Conservation (phyloP, 2,888 invertebrate genomes). For the Lithophane socia region DNA sequence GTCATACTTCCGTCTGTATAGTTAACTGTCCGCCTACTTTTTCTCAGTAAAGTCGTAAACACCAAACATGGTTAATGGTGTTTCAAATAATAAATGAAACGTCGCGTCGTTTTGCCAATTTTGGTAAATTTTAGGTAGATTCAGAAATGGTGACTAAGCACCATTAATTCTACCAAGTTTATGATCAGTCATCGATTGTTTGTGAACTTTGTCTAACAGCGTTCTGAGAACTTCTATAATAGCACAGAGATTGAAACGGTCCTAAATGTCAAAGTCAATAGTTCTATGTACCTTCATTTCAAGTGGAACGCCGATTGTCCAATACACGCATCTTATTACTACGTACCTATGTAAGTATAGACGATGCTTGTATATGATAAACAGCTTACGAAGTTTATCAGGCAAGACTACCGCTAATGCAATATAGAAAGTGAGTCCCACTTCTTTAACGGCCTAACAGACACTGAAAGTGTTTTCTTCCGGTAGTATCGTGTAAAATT, state of each 20-base stretch:
- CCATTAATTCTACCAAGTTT: slow-evolving; percentile 11
- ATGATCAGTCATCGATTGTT: slow-evolving; percentile 2
- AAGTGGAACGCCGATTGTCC: slow-evolving; percentile 42
- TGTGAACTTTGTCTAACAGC: slow-evolving; percentile 10
- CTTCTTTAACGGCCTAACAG: slow-evolving; percentile 44
- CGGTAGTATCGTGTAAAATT: slow-evolving; percentile 46
- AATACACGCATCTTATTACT: slow-evolving; percentile 30
- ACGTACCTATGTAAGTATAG: not conserved
- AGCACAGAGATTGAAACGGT: not conserved
- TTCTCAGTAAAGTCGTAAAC: slow-evolving; percentile 31
- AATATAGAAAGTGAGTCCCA: slow-evolving; percentile 61
- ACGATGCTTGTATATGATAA: slow-evolving; percentile 54
- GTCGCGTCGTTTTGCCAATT: not conserved
- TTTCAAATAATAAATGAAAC: slow-evolving; percentile 21
- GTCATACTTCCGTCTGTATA: slow-evolving; percentile 34
- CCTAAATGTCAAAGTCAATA: slow-evolving; percentile 43
- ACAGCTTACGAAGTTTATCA: slow-evolving; percentile 56
- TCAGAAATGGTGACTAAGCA: slow-evolving; percentile 12
- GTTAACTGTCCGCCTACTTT: slow-evolving; percentile 47
- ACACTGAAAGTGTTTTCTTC: slow-evolving; percentile 59
- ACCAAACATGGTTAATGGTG: slow-evolving; percentile 36
- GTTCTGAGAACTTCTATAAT: slow-evolving; percentile 19
- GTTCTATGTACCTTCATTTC: slow-evolving; percentile 1
- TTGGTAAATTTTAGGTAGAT: not conserved
- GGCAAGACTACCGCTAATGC: slow-evolving; percentile 52